phyloP scores from a whole-genome alignment of 2,888 invertebrate species.

The Malachius bipustulatus region DNA sequence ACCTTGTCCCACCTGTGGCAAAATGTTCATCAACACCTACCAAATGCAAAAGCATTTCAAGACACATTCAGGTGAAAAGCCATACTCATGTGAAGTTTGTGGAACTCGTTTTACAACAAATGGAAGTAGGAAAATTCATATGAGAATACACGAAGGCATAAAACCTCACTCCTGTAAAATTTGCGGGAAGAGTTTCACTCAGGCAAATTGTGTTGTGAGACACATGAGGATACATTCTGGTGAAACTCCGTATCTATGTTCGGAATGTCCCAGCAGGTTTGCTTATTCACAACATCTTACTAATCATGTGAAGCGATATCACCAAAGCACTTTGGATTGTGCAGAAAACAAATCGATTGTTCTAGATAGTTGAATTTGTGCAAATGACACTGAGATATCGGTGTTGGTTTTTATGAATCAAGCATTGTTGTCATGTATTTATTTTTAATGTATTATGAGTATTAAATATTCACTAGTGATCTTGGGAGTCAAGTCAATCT shows the following conservation, averaged over 20 bases:
- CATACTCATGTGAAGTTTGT: slow-evolving; percentile 7
- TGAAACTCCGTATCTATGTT: slow-evolving; percentile 17
- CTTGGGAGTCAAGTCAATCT: no score
- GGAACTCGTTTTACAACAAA: slow-evolving; percentile 2
- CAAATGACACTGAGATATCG: no score
- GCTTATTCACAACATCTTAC: slow-evolving; percentile 17
- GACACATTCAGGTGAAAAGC: slow-evolving; percentile 9
- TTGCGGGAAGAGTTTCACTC: slow-evolving; percentile 12
- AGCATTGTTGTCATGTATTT: no score
- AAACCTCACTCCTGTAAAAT: slow-evolving; percentile 12
- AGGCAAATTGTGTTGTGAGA: slow-evolving; percentile 5
- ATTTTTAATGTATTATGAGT: no score
- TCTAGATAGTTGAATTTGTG: no score
- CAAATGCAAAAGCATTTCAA: slow-evolving; percentile 7
- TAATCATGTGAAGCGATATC: slow-evolving; percentile 16
- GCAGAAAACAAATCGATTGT: no score
- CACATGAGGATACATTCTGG: slow-evolving; percentile 12
- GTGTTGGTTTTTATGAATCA: no score
- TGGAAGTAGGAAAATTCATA: slow-evolving; percentile 8
- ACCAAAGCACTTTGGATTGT: no score
- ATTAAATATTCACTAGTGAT: no score
- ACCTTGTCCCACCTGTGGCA: slow-evolving; percentile 2
- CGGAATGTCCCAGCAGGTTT: slow-evolving; percentile 14
- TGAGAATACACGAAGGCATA: slow-evolving; percentile 12
- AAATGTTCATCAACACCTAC: slow-evolving; percentile 1